phyloP scores from a whole-genome alignment of 2,797 vertebrate genomes.

The Trachops cirrhosus region DNA sequence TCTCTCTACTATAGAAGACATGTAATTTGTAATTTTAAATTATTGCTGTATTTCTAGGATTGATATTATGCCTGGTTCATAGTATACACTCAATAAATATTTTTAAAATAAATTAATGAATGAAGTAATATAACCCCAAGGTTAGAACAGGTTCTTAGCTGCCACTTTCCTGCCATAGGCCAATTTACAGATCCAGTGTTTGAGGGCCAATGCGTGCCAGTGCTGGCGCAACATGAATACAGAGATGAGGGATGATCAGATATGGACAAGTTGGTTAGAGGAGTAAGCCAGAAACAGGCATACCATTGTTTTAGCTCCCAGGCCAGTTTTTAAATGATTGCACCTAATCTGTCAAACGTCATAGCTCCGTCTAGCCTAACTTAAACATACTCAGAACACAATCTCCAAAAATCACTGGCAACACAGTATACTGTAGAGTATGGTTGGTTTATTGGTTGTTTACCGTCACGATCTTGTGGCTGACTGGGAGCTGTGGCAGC shows the following conservation, averaged over 20 bases:
- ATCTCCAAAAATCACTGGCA: not conserved
- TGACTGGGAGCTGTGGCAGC: not conserved
- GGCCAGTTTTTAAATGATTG: not conserved
- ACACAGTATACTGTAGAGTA: not conserved
- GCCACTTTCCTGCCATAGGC: not conserved
- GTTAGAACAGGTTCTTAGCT: not conserved
- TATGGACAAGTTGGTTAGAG: not conserved
- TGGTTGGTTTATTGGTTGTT: not conserved
- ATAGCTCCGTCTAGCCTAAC: not conserved
- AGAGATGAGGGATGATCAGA: not conserved
- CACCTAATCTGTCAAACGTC: not conserved
- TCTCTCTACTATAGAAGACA: not conserved
- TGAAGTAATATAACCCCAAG: not conserved
- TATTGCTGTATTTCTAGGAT: not conserved
- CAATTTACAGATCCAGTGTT: not conserved
- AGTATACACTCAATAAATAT: not conserved
- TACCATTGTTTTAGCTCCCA: not conserved
- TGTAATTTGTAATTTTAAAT: not conserved
- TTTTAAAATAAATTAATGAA: not conserved
- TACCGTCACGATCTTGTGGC: not conserved
- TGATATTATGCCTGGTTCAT: not conserved
- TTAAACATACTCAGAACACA: not conserved
- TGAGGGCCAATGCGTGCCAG: not conserved
- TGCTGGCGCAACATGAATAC: not conserved
- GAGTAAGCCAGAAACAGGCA: not conserved